These are phyloP conservation scores for Oscheius sp. DNA, from an alignment of 2,888 invertebrate genomes.

Conservation along the genomic window DNA sequence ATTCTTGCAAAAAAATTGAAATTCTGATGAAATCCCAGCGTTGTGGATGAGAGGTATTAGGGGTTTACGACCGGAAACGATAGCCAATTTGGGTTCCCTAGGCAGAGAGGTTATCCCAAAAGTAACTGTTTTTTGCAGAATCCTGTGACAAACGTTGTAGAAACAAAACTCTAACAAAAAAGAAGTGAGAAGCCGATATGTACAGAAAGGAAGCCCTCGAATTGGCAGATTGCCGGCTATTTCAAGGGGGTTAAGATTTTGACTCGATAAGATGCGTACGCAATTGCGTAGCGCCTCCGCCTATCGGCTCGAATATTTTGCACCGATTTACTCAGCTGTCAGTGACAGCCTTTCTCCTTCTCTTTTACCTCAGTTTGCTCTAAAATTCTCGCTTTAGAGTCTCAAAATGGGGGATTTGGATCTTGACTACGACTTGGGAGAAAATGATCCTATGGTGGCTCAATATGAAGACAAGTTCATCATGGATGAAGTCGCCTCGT, in stretches of 20 bases:
- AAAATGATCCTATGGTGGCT: constrained; percentile 20
- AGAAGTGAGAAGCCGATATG: not conserved
- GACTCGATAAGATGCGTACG: constrained; percentile 1
- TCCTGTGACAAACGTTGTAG: too few species aligned
- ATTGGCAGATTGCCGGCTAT: too few species aligned
- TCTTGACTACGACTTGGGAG: not conserved
- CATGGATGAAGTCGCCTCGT: constrained; percentile 1
- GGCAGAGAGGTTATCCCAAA: too few species aligned
- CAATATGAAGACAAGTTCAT: not conserved
- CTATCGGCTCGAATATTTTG: constrained; percentile 1
- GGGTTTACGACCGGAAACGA: too few species aligned
- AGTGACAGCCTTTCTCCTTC: constrained; percentile 1
- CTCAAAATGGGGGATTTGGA: not conserved
- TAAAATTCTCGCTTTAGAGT: not conserved
- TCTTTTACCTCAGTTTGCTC: not conserved
- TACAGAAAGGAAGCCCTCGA: not conserved
- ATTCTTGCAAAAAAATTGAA: too few species aligned
- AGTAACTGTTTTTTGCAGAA: too few species aligned
- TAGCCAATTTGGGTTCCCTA: too few species aligned
- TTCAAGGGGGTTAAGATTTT: too few species aligned
- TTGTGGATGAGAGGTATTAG: too few species aligned
- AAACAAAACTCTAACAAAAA: not conserved
- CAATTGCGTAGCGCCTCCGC: constrained; percentile 8
- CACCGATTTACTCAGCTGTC: not conserved
- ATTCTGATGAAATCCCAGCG: too few species aligned